Evolutionary conservation across 2,113 vertebrate species (phyloP), one percentile per base, ranked within the genome.

Genomic region (Emydocephalus ijimae): DNA sequence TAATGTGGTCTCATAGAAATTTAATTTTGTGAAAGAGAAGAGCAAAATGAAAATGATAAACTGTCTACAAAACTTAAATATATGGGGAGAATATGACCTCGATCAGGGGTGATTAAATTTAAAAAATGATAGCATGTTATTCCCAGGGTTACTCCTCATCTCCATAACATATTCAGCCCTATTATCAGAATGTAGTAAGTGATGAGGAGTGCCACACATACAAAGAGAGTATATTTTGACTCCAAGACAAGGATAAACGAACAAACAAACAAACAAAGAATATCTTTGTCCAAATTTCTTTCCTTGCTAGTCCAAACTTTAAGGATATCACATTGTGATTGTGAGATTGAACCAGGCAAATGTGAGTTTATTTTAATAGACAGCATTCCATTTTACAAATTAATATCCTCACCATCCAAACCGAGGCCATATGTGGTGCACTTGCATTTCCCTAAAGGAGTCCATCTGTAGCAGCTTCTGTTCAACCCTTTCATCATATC

Each of bases 401-500:
- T 90, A 45, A n/a, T 91, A 54, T 81, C 89, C 95, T 89, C 3
- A 69, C 90, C 74, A 87, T 94, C 91, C 94, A 90, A 96, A 93
- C 95, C 94, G 74, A 94, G 88, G 92, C 56, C 91, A 92, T 93
- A 94, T 92, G 57, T 56, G 87, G 93, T 93, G 48, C 90, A 39
- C 61, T 95, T 52, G 39, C 88, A 92, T 86, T 93, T 94, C 81
- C 87, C 90, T 52, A 92, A 95, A 26, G 52, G 52, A 92, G 4
- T 93, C 88, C 45, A 93, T 96, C 94, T 96, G 93, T 93, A 92
- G 7, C 39, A 95, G 45, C 26, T 92, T 94, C 92, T 93, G 54
- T 88, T 56, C 81, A 95, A 93, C 91, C 8, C 54, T 20, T 93
- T 94, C 81, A 81, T 91, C 94, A 95, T 93, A 90, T 94, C 64